Evolutionary conservation across 2,797 vertebrate species (phyloP).

Genomic region (Champsocephalus gunnari): DNA sequence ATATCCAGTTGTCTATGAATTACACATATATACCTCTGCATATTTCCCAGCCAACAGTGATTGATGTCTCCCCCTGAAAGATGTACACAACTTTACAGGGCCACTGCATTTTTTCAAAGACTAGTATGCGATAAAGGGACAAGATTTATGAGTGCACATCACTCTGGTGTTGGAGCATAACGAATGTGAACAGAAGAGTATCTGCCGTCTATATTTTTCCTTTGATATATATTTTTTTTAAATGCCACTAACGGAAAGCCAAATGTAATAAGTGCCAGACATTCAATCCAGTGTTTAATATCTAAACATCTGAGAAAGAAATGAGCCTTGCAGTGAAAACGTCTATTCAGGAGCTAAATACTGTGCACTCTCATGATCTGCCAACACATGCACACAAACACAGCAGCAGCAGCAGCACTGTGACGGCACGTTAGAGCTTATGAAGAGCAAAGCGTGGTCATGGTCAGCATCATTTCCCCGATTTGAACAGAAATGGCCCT

Average conservation of each 20-base stretch:
- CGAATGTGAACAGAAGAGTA: conserved; percentile 44
- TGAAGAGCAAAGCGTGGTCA: conserved; percentile 41
- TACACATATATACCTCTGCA: conserved; percentile 15
- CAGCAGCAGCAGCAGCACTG: conserved; percentile 35
- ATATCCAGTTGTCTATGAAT: conserved; percentile 17
- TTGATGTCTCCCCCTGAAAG: conserved; percentile 16
- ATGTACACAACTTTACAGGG: conserved; percentile 36
- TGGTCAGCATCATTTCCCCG: conserved; percentile 27
- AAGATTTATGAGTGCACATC: conserved; percentile 50
- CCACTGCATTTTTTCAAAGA: conserved; percentile 49
- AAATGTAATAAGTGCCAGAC: conserved; percentile 58
- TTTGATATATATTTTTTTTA: conserved; percentile 42
- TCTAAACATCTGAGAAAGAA: conserved; percentile 77
- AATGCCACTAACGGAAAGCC: conserved; percentile 46
- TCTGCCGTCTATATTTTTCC: conserved; percentile 35
- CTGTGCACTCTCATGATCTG: conserved; percentile 58
- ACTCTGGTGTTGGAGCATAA: conserved; percentile 35
- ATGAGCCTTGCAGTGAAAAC: conserved; percentile 57
- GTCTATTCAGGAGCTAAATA: conserved; percentile 52
- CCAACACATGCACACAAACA: conserved; percentile 57
- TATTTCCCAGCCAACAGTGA: conserved; percentile 16
- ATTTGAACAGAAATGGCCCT: conserved; percentile 25
- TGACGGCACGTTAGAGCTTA: conserved; percentile 36
- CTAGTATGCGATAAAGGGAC: conserved; percentile 24
- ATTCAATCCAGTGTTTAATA: conserved; percentile 62